A percentile compares a stretch with the other conserved stretches of the same genome.
These are phyloP conservation scores for Lasioglossum malachurum DNA, from an alignment of 2,888 invertebrate genomes.

Conservation along the genomic window DNA sequence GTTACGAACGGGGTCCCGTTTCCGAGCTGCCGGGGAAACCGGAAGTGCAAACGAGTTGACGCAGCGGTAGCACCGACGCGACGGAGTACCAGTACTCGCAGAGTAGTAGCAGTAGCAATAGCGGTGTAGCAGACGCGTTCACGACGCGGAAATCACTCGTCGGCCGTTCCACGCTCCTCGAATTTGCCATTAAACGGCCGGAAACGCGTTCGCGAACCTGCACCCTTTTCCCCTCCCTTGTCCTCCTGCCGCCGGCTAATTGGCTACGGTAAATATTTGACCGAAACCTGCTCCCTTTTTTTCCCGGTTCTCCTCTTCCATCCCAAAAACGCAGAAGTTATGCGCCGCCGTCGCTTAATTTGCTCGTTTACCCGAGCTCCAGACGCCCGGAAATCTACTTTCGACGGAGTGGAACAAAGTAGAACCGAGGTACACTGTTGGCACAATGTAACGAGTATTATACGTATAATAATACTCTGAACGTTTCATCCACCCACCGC, in stretches of 20 bases:
- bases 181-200: slow-evolving; percentile 38
- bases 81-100: not conserved
- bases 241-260: slow-evolving; percentile 33
- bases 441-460: slow-evolving; percentile 8
- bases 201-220: slow-evolving; percentile 19
- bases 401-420: not conserved
- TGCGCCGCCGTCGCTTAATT: not conserved
- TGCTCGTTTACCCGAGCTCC: not conserved
- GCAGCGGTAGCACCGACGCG: not conserved
- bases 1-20: slow-evolving; percentile 60
- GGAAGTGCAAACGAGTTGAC: slow-evolving; percentile 43
- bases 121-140: slow-evolving; percentile 10
- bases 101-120: not conserved
- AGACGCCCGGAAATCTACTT: not conserved
- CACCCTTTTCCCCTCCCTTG: not conserved
- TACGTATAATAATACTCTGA: not conserved
- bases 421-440: not conserved
- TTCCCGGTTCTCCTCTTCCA: slow-evolving; percentile 18
- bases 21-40: slow-evolving; percentile 50
- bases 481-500: not conserved
- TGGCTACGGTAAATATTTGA: slow-evolving; percentile 48
- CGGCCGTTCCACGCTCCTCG: slow-evolving; percentile 1
- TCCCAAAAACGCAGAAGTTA: not conserved
- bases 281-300: not conserved
- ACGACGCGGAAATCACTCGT: slow-evolving; percentile 20